Base-by-base conservation (phyloP, 2,797 vertebrate species). In the Pelodytes ibericus region DNA sequence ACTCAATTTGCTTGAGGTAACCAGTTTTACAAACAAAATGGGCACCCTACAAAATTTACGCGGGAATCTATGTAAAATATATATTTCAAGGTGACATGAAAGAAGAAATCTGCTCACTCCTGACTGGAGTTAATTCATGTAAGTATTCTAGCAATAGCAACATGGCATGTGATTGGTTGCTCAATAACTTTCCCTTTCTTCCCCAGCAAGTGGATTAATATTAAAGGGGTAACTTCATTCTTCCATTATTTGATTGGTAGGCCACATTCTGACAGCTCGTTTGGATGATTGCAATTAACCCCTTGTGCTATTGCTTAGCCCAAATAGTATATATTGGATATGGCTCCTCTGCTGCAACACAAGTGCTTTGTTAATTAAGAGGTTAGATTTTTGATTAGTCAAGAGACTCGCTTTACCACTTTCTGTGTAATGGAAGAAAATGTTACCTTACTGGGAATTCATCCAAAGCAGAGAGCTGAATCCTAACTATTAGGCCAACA, bases 341-440 rank as follows among this genome's bases (percentile, higher is more conserved):
- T 29, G 25, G 62, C 60, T 13, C 60, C 4, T 59, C 13, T 49
- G 10, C 60, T 51, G 27, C 61, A 72, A 77, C 62, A 60, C 39
- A 39, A 58, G 60, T 24, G 36, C 68, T 77, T 64, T 59, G 36
- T 72, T 72, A 78, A 72, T 72, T 72, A 62, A 72, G 51, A 72
- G 75, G 29, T 72, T 61, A 53, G 53, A 61, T 72, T 67, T 72
- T 61, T 72, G 61, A 68, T 61, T 72, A 72, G 53, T 11, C 62
- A 8, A 20, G 53, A 67, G 70, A 72, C 63, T 22, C 56, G 49
- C 51, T 72, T 68, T 77, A 60, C 62, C 36, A 10, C 30, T 67
- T 44, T 72, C 30, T 67, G 62, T 67, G 13, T 62, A 78, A 72
- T 72, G 30, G 41, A 61, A 67, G 61, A 61, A 72, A 78, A 49